Conservation (phyloP, 2,888 invertebrate genomes). For the Drosophila pullipes region DNA sequence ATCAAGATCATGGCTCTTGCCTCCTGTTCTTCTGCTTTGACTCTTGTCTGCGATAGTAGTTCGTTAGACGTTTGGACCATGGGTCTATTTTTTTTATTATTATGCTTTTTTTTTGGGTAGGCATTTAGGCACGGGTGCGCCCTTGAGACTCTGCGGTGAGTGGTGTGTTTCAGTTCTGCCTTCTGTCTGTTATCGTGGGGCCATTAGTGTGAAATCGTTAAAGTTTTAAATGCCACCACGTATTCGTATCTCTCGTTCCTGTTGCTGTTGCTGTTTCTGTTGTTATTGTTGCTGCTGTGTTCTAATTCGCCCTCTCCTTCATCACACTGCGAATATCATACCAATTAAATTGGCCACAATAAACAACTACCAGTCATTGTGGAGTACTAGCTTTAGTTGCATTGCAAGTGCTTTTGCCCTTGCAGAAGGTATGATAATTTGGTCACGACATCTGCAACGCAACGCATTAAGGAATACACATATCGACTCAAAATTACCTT, state of each 20-base stretch:
- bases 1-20: conserved; percentile 71
- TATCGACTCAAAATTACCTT: background rate
- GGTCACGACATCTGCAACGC: conserved; percentile 3
- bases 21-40: conserved; percentile 46
- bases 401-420: conserved; percentile 39
- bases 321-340: conserved; percentile 59
- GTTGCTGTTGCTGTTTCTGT: conserved; percentile 1
- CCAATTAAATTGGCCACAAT: conserved; percentile 71
- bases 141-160: conserved; percentile 32
- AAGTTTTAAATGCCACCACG: conserved; percentile 78
- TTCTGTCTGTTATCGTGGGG: conserved; percentile 60
- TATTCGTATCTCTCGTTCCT: conserved; percentile 48
- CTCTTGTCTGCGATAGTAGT: conserved; percentile 66
- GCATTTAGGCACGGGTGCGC: conserved; percentile 42
- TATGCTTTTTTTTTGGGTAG: conserved; percentile 56
- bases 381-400: conserved; percentile 56
- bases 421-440: conserved; percentile 3
- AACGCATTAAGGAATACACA: background rate
- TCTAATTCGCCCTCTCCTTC: conserved; percentile 41
- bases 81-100: conserved; percentile 7
- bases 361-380: conserved; percentile 36
- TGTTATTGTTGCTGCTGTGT: conserved; percentile 16
- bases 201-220: conserved; percentile 80
- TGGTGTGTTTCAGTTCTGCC: conserved; percentile 2
- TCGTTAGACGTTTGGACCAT: conserved; percentile 66